A percentile compares a stretch with the other conserved stretches of the same genome.
Evolutionary conservation across 2,888 invertebrate genomes (phyloP).

Genomic region (Nomada goodeniana): DNA sequence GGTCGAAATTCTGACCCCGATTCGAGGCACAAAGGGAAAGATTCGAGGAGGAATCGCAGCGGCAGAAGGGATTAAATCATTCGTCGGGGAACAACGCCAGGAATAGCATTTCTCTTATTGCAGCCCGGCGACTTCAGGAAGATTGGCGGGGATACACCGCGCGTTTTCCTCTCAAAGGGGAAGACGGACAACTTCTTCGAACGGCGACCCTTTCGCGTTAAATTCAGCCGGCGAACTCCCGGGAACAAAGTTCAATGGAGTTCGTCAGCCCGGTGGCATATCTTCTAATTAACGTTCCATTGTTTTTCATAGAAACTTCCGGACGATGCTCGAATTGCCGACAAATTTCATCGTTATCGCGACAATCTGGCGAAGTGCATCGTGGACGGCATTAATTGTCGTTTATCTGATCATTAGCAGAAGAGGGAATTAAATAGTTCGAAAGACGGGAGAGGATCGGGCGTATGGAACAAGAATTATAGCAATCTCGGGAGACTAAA

Average conservation of each 20-base stretch:
- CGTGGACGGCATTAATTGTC: not conserved
- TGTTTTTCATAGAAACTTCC: constrained; percentile 30
- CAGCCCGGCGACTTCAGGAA: not conserved
- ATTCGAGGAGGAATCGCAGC: not conserved
- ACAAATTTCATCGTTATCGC: not conserved
- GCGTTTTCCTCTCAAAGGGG: constrained; percentile 20
- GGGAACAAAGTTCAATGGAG: constrained; percentile 44
- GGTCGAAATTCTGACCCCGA: not conserved
- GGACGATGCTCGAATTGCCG: not conserved
- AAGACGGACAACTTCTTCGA: constrained; percentile 30
- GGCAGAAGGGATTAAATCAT: constrained; percentile 29
- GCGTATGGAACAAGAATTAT: too few relatives aligned
- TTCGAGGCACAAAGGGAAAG: not conserved
- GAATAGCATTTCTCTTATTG: constrained; percentile 39
- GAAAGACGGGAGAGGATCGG: too few relatives aligned
- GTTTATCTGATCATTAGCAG: not conserved
- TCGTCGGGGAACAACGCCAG: constrained; percentile 22
- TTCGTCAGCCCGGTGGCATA: constrained; percentile 37
- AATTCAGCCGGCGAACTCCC: constrained; percentile 49
- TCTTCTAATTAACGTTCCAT: constrained; percentile 31
- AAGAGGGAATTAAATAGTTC: not conserved
- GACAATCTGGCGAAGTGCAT: not conserved
- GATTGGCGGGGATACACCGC: not conserved
- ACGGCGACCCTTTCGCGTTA: constrained; percentile 28
- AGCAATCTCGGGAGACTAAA: too few relatives aligned